Conservation (phyloP, 2,888 invertebrate species). For the Leuctra nigra region DNA sequence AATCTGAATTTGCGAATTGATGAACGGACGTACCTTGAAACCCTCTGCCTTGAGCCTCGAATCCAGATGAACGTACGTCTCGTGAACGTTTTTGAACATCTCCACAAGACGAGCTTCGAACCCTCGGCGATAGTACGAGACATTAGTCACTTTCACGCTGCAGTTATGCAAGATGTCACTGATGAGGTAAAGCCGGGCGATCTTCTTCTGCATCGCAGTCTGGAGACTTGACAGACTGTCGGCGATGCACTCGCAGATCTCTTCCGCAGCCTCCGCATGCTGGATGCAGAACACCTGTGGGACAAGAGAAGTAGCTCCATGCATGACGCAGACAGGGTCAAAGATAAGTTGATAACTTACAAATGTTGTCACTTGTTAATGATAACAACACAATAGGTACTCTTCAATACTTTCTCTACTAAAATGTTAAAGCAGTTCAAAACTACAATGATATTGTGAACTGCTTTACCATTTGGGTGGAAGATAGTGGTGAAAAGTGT, state of each 20-base stretch:
- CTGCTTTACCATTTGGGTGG: too few species aligned
- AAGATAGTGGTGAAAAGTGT: too few species aligned
- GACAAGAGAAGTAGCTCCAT: background rate
- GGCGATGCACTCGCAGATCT: conserved; percentile 86
- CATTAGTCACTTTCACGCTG: conserved; percentile 92
- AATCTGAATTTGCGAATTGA: too few species aligned
- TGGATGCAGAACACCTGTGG: conserved; percentile 82
- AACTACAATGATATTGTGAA: too few species aligned
- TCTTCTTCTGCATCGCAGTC: conserved; percentile 80
- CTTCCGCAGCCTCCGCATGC: conserved; percentile 95
- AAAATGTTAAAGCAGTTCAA: too few species aligned
- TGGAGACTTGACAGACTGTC: conserved; percentile 73
- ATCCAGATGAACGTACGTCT: conserved; percentile 66
- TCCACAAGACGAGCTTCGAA: conserved; percentile 75
- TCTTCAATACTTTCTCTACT: too few species aligned
- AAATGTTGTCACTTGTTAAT: too few species aligned
- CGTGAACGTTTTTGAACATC: conserved; percentile 68
- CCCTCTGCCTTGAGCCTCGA: conserved; percentile 92
- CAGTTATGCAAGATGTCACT: conserved; percentile 97
- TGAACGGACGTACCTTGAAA: conserved; percentile 71
- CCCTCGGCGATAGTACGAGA: conserved; percentile 83
- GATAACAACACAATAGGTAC: too few species aligned
- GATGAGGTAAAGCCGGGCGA: conserved; percentile 88
- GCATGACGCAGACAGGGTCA: background rate
- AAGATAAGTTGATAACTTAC: too few species aligned